Conservation (phyloP, 92 coral and sea anemone species). For the Zoanthus gigantus region DNA sequence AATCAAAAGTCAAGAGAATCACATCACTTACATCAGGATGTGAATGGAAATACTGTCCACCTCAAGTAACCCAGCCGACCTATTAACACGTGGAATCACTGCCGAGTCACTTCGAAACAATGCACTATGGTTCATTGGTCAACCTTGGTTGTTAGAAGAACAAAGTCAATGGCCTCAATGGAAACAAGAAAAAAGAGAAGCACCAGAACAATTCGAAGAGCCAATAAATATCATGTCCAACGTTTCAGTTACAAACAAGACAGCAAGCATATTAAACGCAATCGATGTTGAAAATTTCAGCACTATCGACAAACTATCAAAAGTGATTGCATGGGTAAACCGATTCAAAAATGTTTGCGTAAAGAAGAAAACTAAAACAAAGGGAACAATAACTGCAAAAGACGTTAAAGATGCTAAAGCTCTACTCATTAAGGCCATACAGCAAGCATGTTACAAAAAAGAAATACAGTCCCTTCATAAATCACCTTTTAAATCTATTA, state of each 20-base stretch:
- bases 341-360: not conserved
- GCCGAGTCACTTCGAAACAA: not conserved
- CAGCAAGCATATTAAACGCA: not conserved
- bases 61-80: slow-evolving; percentile 34
- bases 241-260: slow-evolving; percentile 7
- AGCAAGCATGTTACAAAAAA: not conserved
- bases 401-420: slow-evolving; percentile 13
- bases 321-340: slow-evolving; percentile 11
- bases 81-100: slow-evolving; percentile 29
- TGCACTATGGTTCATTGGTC: not conserved
- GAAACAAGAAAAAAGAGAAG: not conserved
- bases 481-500: not conserved
- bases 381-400: not conserved
- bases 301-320: slow-evolving; percentile 14
- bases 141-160: not conserved
- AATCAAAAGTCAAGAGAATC: not conserved
- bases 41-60: slow-evolving; percentile 40
- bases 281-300: slow-evolving; percentile 21
- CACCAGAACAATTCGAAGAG: not conserved
- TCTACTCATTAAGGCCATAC: not conserved
- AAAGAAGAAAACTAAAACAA: slow-evolving; percentile 5
- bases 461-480: slow-evolving; percentile 37
- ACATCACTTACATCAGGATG: not conserved
- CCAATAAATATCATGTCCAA: not conserved
- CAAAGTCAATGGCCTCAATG: not conserved